Percentiles rank a stretch among this genome's conserved stretches.
Evolutionary conservation across 2,888 invertebrate species (phyloP).

Genomic region (Athalia rosae): DNA sequence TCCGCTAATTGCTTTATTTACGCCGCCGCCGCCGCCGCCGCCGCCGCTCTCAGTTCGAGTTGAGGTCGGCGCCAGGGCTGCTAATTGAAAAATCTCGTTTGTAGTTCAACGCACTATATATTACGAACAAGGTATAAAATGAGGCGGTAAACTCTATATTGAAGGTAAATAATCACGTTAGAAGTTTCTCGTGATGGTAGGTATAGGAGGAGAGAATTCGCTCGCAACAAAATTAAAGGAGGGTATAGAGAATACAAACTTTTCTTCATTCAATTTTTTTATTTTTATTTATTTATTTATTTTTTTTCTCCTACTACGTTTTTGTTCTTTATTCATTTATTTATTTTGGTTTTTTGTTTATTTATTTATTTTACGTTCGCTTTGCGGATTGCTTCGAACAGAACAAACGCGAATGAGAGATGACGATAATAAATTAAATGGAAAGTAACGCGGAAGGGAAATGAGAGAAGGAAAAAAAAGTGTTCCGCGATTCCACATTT

Average conservation of each 20-base stretch:
- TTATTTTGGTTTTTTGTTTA: no score
- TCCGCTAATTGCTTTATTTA: constrained; percentile 29
- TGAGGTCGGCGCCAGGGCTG: constrained; percentile 1
- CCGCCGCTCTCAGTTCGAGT: neutral
- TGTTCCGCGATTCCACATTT: no score
- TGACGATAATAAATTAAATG: no score
- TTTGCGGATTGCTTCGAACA: no score
- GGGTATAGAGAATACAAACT: constrained; percentile 4
- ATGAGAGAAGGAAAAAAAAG: no score
- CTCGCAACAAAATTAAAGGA: constrained; percentile 15
- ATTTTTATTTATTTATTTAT: neutral
- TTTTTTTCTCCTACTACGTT: no score
- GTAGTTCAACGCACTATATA: constrained; percentile 24
- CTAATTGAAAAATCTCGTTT: constrained; percentile 38
- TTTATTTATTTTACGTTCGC: no score
- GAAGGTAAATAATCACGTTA: constrained; percentile 32
- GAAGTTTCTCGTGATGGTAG: constrained; percentile 5
- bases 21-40: neutral
- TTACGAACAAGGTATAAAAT: constrained; percentile 9
- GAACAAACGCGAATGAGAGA: no score
- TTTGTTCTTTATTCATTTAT: no score
- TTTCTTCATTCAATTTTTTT: neutral
- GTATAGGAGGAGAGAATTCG: neutral
- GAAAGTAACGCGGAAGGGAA: no score
- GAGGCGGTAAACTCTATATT: constrained; percentile 10